Evolutionary conservation across 2,113 vertebrate genomes (phyloP).

Genomic region (Vidua macroura): DNA sequence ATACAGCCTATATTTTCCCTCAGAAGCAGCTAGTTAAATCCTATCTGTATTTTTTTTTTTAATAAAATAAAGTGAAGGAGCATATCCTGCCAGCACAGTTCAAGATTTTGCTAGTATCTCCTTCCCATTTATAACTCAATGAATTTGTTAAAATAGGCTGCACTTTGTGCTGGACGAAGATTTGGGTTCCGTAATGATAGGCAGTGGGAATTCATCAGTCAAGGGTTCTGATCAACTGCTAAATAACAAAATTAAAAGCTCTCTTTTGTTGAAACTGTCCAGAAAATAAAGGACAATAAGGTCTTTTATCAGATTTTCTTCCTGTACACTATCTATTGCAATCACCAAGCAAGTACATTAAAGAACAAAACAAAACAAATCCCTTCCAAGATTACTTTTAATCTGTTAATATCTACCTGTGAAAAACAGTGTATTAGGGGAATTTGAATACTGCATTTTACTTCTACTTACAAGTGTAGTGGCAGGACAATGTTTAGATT

Average conservation of each 20-base stretch:
- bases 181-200: background rate
- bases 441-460: background rate
- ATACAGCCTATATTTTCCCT: background rate
- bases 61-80: background rate
- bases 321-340: background rate
- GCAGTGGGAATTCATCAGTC: background rate
- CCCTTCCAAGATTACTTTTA: background rate
- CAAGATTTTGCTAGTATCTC: background rate
- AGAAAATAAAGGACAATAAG: background rate
- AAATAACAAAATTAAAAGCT: background rate
- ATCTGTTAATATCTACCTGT: background rate
- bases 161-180: background rate
- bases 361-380: background rate
- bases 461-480: background rate
- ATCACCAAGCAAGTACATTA: background rate
- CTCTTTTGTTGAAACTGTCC: background rate
- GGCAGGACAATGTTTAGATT: background rate
- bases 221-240: background rate
- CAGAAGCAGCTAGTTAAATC: background rate
- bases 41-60: background rate
- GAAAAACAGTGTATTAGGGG: background rate
- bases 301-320: background rate
- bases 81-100: background rate
- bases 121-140: background rate
- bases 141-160: background rate